These are phyloP conservation scores for Hemichromis elongatus DNA, from an alignment of 2,113 vertebrate species.

Conservation along the genomic window DNA sequence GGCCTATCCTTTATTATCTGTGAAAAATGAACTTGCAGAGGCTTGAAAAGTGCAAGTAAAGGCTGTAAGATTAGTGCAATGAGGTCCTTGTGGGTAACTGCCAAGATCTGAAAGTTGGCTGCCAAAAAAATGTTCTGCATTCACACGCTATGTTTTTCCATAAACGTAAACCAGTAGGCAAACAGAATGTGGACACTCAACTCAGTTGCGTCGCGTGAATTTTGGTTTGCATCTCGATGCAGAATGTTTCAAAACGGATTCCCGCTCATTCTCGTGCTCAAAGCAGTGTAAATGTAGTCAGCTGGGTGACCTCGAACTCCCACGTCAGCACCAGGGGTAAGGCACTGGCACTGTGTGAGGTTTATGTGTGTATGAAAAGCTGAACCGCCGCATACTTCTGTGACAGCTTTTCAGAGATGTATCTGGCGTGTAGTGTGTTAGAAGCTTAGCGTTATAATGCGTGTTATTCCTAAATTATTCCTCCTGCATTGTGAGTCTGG, in stretches of 20 bases:
- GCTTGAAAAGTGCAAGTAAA: not conserved
- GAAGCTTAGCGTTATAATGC: too few species aligned
- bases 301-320: not conserved
- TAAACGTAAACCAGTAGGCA: not conserved
- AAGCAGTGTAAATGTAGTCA: not conserved
- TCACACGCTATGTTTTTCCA: constrained; percentile 1
- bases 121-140: not conserved
- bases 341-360: not conserved
- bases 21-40: not conserved
- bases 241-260: not conserved
- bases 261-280: not conserved
- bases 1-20: not conserved
- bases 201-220: not conserved
- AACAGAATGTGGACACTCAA: not conserved
- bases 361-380: not conserved
- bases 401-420: not conserved
- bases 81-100: not conserved
- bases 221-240: not conserved
- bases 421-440: not conserved
- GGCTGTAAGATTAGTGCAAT: not conserved
- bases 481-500: not conserved
- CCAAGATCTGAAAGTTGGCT: not conserved
- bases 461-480: not conserved
- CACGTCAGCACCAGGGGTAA: not conserved
- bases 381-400: not conserved